phyloP scores from a whole-genome alignment of 2,797 vertebrate species.

The Lithobates pipiens region DNA sequence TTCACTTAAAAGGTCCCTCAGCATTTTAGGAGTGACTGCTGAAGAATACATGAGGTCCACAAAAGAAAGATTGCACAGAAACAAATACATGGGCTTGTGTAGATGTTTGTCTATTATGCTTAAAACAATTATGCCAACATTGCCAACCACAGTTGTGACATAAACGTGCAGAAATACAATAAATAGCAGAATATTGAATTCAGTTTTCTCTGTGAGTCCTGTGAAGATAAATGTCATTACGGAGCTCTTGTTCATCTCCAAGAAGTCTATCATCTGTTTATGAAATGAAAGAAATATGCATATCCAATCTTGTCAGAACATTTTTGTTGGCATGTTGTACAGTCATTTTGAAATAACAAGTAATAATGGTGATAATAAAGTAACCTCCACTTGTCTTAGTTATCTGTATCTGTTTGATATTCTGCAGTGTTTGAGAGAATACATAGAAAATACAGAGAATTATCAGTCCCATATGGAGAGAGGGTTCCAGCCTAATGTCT shows the following conservation, averaged over 20 bases:
- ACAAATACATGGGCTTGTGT: slow-evolving; percentile 32
- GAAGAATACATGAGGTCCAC: slow-evolving; percentile 14
- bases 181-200: not conserved
- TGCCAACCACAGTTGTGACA: not conserved
- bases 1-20: slow-evolving; percentile 15
- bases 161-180: not conserved
- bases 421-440: too few relatives aligned
- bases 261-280: too few relatives aligned
- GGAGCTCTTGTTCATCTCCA: not conserved
- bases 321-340: too few relatives aligned
- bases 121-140: slow-evolving; percentile 1
- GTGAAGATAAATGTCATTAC: slow-evolving; percentile 2
- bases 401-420: too few relatives aligned
- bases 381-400: too few relatives aligned
- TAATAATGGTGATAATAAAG: too few relatives aligned
- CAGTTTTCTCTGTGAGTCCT: slow-evolving; percentile 9
- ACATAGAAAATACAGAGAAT: too few relatives aligned
- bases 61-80: slow-evolving; percentile 28
- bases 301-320: too few relatives aligned
- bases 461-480: too few relatives aligned
- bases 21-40: slow-evolving; percentile 17
- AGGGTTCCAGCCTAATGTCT: too few relatives aligned
- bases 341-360: too few relatives aligned
- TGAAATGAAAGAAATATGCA: too few relatives aligned
- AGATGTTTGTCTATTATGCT: not conserved